Evolutionary conservation across 2,797 vertebrate genomes (phyloP).

Genomic region (Eurystomus glaucurus): DNA sequence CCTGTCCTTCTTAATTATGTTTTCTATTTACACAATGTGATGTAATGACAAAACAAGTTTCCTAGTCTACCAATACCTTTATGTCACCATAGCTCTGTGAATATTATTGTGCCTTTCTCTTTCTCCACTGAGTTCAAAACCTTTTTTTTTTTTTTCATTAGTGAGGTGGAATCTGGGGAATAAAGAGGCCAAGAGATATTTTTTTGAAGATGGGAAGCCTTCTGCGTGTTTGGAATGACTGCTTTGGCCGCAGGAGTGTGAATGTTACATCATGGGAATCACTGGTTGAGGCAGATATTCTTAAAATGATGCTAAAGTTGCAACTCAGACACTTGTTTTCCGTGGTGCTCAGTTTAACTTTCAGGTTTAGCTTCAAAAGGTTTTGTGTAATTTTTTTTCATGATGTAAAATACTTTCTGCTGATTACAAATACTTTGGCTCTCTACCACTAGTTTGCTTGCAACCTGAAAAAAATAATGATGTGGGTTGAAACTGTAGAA

Average conservation of each 20-base stretch:
- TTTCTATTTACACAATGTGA: not conserved
- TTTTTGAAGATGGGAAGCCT: not conserved
- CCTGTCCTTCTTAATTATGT: constrained; percentile 49
- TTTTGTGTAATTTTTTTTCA: not conserved
- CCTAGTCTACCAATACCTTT: not conserved
- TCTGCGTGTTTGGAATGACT: not conserved
- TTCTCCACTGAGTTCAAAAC: rapidly evolving
- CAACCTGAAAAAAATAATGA: not conserved
- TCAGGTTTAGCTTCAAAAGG: not conserved
- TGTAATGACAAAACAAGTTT: constrained; percentile 49
- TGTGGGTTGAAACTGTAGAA: not conserved
- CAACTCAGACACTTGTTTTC: not conserved
- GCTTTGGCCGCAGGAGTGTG: not conserved
- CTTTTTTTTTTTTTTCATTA: not conserved
- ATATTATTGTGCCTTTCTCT: not conserved
- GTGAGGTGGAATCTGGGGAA: not conserved
- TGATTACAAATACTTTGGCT: not conserved
- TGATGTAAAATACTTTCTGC: not conserved
- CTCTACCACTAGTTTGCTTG: not conserved
- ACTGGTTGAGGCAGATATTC: not conserved
- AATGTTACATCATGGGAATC: not conserved
- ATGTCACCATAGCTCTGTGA: not conserved
- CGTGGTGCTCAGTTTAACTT: not conserved
- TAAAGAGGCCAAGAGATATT: not conserved
- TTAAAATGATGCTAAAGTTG: not conserved